Base-by-base conservation (phyloP, 1,140 invertebrate genomes). In the Caenorhabditis briggsae region DNA sequence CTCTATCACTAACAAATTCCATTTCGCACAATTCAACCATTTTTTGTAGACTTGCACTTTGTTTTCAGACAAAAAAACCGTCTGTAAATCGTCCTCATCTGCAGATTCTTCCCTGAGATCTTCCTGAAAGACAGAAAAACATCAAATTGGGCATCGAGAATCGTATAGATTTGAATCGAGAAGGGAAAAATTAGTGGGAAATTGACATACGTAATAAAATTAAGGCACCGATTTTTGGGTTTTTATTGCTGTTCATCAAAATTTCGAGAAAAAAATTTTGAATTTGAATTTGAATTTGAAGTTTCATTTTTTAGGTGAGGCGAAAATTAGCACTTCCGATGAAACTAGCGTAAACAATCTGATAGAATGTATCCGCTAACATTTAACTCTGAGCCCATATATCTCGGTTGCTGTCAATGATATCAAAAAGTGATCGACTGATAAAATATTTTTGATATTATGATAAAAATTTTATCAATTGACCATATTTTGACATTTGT, bases 11-110 rank as follows among this genome's bases (percentile, higher is more conserved):
- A 70, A 3, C 33, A 70, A 16, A 46, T 16, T 70, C 64, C 64
- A 70, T n/a, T 70, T 70, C 23, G 64, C 64, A 70, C 64, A 70
- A 46, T 70, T 46, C 64, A 70, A n/a, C 64, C 64, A 70, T 70
- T 70, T 70, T 46, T 70, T 70, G 41, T 43, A 70, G 16, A 70
- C 41, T 70, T 70, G 33, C 8, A 43, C 41, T n/a, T 70, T 70
- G 43, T 70, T 70, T 46, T 43, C 64, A 46, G 33, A 33, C 33
- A 70, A 8, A 46, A 70, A 70, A 70, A 70, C 64, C 18, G 64
- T 70, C 16, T 70, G 64, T 18, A 70, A n/a, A n/a, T 70, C 64
- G 11, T 70, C 64, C 43, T 70, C 64, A n/a, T 70, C 64, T 23
- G 64, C 64, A 8, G 64, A 43, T 70, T 70, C 64, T 70, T 70